Evolutionary conservation across 1,140 invertebrate genomes (phyloP).

Genomic region (Drosophila triauraria): DNA sequence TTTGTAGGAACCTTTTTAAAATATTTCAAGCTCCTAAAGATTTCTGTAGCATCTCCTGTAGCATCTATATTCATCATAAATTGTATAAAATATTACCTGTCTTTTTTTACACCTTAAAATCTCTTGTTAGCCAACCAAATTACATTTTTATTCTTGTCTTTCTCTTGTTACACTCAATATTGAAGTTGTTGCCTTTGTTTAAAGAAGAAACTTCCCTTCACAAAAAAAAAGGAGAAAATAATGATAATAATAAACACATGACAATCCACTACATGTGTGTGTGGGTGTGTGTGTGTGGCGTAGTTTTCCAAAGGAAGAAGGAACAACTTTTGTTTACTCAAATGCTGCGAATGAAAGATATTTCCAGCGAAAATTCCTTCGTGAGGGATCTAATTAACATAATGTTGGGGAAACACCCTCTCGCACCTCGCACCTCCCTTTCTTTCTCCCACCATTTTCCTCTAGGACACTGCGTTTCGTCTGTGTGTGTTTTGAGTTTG

Average conservation of each 20-base stretch:
- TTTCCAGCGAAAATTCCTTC: conserved; percentile 51
- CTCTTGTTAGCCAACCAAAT: background rate
- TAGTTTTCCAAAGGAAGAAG: conserved; percentile 41
- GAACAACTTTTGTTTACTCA: conserved; percentile 42
- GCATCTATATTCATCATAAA: too few species aligned
- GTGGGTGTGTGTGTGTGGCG: conserved; percentile 17
- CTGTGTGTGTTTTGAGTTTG: conserved; percentile 9
- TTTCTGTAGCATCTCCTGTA: too few species aligned
- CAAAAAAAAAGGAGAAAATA: conserved; percentile 10
- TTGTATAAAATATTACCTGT: too few species aligned
- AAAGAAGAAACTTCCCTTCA: conserved; percentile 35
- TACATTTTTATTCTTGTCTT: background rate
- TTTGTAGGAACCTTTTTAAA: too few species aligned
- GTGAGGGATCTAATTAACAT: conserved; percentile 55
- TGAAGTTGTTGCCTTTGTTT: conserved; percentile 22
- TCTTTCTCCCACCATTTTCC: background rate
- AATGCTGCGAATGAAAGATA: conserved; percentile 47
- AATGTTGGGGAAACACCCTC: conserved; percentile 34
- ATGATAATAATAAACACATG: conserved; percentile 58
- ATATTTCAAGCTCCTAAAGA: too few species aligned
- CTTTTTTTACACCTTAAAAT: background rate
- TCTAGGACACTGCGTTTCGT: conserved; percentile 18
- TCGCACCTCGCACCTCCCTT: conserved; percentile 1
- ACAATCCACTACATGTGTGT: conserved; percentile 30
- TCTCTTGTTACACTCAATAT: conserved; percentile 8